These are phyloP conservation scores for Drosophila diplacantha DNA, from an alignment of 2,888 invertebrate genomes.

Conservation along the genomic window DNA sequence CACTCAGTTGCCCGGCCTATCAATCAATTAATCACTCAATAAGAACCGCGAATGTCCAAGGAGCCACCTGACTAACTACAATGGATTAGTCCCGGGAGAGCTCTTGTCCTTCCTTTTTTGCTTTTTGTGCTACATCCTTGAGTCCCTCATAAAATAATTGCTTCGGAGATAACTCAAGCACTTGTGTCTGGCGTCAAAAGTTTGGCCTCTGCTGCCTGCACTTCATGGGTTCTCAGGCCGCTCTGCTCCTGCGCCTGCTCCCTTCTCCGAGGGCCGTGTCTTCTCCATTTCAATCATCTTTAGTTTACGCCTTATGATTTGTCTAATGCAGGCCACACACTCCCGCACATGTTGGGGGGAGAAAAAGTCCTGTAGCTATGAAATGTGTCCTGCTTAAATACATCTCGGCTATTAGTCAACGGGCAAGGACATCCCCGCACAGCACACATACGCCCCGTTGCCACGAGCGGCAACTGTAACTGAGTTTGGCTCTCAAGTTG, in stretches of 20 bases:
- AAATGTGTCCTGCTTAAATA: conserved; percentile 36
- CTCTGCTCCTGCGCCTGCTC: background rate
- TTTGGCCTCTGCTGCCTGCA: conserved; percentile 10
- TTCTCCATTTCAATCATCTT: conserved; percentile 36
- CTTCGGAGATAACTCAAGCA: conserved; percentile 12
- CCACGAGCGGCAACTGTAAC: conserved; percentile 11
- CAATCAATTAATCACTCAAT: conserved; percentile 7
- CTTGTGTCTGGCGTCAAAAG: conserved; percentile 18
- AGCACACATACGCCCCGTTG: conserved; percentile 25
- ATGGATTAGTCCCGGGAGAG: background rate
- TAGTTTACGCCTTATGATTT: conserved; percentile 40
- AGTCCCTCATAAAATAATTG: conserved; percentile 4
- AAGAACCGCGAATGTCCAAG: background rate
- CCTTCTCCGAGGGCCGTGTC: background rate
- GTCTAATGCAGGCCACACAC: conserved; percentile 27
- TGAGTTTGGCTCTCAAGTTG: conserved; percentile 44
- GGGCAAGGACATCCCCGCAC: conserved; percentile 22
- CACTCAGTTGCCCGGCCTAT: background rate
- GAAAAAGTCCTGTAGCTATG: conserved; percentile 15
- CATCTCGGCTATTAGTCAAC: conserved; percentile 41
- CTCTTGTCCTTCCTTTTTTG: background rate
- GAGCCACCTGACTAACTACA: conserved; percentile 7
- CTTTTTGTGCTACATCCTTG: background rate
- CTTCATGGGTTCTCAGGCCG: background rate
- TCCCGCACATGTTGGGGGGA: conserved; percentile 7